A percentile compares a stretch with the other conserved stretches of the same genome.
phyloP scores from a whole-genome alignment of 2,113 vertebrate species.

The Tachysurus vachellii region DNA sequence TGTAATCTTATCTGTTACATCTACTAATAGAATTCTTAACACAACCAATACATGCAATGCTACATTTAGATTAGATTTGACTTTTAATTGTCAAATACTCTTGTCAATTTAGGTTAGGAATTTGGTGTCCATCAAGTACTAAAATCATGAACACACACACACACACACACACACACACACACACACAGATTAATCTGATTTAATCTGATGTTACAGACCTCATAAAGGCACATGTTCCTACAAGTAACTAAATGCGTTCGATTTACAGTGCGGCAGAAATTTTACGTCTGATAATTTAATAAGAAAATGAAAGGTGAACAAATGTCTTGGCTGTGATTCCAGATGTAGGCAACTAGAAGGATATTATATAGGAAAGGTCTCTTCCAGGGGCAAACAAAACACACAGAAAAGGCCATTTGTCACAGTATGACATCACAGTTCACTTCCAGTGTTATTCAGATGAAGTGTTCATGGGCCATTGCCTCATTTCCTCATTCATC shows the following conservation, averaged over 20 bases:
- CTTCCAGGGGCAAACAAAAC: background rate
- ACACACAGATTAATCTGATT: background rate
- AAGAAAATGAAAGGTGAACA: background rate
- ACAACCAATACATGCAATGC: background rate
- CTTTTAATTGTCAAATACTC: background rate
- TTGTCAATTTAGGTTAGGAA: background rate
- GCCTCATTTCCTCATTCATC: constrained; percentile 42
- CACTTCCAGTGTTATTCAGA: constrained; percentile 34
- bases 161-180: background rate
- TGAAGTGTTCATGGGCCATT: constrained; percentile 40
- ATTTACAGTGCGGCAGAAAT: background rate
- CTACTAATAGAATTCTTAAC: background rate
- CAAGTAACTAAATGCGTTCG: background rate
- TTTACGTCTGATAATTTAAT: background rate
- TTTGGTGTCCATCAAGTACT: background rate
- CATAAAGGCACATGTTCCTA: background rate
- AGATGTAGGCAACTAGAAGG: background rate
- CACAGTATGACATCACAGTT: constrained; percentile 35
- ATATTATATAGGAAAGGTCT: background rate
- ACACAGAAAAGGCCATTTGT: constrained; percentile 20
- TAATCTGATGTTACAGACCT: background rate
- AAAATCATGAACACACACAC: background rate
- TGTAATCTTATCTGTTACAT: no score
- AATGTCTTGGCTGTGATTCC: background rate
- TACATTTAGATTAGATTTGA: background rate